Evolutionary conservation across 2,113 vertebrate genomes (phyloP).

Genomic region (Spea multiplicata): DNA sequence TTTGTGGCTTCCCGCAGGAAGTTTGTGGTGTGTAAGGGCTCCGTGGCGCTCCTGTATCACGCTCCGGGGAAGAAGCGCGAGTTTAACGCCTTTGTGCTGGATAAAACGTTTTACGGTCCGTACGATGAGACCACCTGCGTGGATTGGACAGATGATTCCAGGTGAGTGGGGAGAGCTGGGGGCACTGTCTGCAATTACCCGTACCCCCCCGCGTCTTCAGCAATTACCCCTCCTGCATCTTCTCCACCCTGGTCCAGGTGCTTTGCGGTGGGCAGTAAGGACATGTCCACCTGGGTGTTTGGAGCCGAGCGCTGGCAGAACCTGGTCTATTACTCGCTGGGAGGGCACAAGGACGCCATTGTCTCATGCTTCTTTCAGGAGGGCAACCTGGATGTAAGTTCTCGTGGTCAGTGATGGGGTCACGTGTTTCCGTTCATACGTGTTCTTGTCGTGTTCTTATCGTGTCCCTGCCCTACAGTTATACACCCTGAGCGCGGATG

Average conservation of each 20-base stretch:
- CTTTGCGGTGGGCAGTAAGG: constrained; percentile 92
- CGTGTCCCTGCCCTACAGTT: constrained; percentile 63
- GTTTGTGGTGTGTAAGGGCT: constrained; percentile 90
- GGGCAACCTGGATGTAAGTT: constrained; percentile 89
- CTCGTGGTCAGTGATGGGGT: background rate
- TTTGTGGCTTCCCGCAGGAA: constrained; percentile 63
- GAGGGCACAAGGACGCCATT: constrained; percentile 89
- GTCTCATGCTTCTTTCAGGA: constrained; percentile 92
- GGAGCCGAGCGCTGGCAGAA: constrained; percentile 93
- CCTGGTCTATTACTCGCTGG: constrained; percentile 89
- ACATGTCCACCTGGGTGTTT: constrained; percentile 96
- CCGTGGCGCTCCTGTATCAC: constrained; percentile 86
- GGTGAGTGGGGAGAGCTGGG: constrained; percentile 63
- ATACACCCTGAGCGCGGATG: constrained; percentile 91
- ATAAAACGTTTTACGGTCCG: constrained; percentile 92
- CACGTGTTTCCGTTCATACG: no score
- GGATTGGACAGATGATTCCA: constrained; percentile 95
- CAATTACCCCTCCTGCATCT: background rate
- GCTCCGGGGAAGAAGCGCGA: constrained; percentile 87
- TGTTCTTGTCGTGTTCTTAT: background rate
- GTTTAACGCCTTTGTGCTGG: constrained; percentile 90
- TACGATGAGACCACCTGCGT: constrained; percentile 96
- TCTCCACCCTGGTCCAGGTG: constrained; percentile 68
- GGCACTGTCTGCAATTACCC: no score
- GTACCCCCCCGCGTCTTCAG: background rate